Base-by-base conservation (phyloP, 2,888 invertebrate genomes). In the Chalcosyrphus nemorum region DNA sequence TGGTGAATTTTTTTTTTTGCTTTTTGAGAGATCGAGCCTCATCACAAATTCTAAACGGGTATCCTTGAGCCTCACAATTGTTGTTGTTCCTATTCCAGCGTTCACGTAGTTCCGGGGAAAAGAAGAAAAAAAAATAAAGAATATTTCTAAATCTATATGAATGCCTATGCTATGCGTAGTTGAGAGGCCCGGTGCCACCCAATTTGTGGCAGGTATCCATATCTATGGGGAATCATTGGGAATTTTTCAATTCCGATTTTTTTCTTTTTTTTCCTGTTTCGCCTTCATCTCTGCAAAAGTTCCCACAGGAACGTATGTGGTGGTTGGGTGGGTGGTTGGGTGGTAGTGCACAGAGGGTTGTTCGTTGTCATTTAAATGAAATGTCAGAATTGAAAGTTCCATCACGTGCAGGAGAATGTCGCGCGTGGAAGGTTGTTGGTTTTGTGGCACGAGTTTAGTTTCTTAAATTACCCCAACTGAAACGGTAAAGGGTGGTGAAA, bases 381-480 rank as follows among this genome's bases (percentile, higher is more conserved):
- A 84, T 72, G 78, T 84, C 82, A 84, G 50, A 68, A 78, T 84
- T 84, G 52, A 68, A 56, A 84, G 50, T 84, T 84, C 77, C 68
- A 78, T 72, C 82, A 82, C 82, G 82, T 82, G 59, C 77, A 15
- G 13, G 59, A 38, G 56, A 38, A 78, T 57, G 74, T 74, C 68
- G 56, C 74, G 68, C 82, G 82, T 84, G 63, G 74, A 63, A 78
- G 82, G 74, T 63, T 78, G 74, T 82, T 78, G 68, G 82, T 61
- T 66, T 61, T 57, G 52, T 38, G 32, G 70, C 47, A 65, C 43
- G 52, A 63, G 57, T 38, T 54, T 9, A 78, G 52, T 63, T 78
- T 68, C 63, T 78, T 84, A 82, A 82, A 72, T 78, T 72, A 41
- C 56, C n/a, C n/a, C 65, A 65, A 29, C 13, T 15, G 35, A 32